Evolutionary conservation across 2,888 invertebrate species (phyloP).

Genomic region (Rotaria magnacalcarata): DNA sequence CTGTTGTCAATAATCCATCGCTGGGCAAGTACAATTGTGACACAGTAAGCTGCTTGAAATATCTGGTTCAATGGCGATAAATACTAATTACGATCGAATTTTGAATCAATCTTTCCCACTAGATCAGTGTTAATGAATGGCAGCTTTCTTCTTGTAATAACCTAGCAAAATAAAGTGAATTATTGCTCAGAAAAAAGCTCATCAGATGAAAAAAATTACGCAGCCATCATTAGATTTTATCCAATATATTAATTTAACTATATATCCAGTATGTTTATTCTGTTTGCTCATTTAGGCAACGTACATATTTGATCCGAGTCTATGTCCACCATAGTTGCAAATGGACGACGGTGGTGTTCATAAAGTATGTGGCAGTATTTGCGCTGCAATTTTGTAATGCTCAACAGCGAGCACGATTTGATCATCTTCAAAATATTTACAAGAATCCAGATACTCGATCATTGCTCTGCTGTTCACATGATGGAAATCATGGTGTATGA

Average conservation of each 20-base stretch:
- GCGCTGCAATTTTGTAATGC: constrained; percentile 34
- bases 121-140: no score
- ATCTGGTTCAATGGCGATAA: no score
- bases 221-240: no score
- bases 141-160: no score
- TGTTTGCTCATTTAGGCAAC: background rate
- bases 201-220: no score
- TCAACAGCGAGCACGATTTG: background rate
- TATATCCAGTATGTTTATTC: no score
- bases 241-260: no score
- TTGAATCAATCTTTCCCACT: no score
- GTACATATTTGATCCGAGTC: background rate
- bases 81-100: no score
- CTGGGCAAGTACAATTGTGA: constrained; percentile 1
- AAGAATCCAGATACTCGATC: constrained; percentile 31
- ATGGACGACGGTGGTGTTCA: constrained; percentile 20
- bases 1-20: background rate
- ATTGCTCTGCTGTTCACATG: background rate
- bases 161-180: no score
- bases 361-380: background rate
- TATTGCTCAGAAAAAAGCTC: no score
- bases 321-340: constrained; percentile 23
- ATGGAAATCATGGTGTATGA: background rate
- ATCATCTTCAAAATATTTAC: background rate
- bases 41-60: background rate